Base-by-base conservation (phyloP, 1,140 invertebrate species). In the Caligus rogercresseyi region DNA sequence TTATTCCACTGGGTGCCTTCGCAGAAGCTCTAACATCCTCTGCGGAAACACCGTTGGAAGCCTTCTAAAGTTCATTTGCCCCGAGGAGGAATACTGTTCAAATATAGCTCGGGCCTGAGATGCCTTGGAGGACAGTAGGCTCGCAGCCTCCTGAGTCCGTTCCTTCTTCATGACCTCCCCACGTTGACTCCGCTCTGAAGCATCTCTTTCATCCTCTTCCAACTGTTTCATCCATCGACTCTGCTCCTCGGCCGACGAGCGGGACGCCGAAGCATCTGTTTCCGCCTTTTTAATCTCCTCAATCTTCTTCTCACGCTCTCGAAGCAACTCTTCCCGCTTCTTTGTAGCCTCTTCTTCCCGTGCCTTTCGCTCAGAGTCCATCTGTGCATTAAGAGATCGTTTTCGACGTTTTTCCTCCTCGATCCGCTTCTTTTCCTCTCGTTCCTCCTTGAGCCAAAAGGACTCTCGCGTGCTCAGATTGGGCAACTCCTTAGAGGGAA, bases 381-480 rank as follows among this genome's bases (percentile, higher is more conserved):
- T 13, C 61, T 65, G 25, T n/a, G 20, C 15, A 14, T 25, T 16
- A 54, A 21, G n/a, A 18, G 61, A 58, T 13, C 15, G 60, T 26
- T 63, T 64, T 2, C 61, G 53, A 13, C 7, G 21, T 43, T 61
- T 63, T 25, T 65, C 61, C 11, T 23, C 25, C 21, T 54, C 23
- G 20, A 65, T 26, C 14, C 64, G 21, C n/a, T 65, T 52, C 2
- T 52, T 21, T 26, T 65, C 64, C 13, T 65, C 64, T n/a, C 54
- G 23, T 25, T 64, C 24, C 16, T 65, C 58, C 19, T 52, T 53
- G n/a, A 23, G 15, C 64, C 64, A 65, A 25, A 65, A 65, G 13
- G 52, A 19, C 16, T 65, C 64, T 1, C 64, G 1, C 52, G 16
- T 20, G 15, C 21, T 25, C 25, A 65, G 18, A 26, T 65, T 64